A percentile compares a stretch with the other conserved stretches of the same genome.
phyloP scores from a whole-genome alignment of 1,140 invertebrate genomes.

The Penaeus japonicus region DNA sequence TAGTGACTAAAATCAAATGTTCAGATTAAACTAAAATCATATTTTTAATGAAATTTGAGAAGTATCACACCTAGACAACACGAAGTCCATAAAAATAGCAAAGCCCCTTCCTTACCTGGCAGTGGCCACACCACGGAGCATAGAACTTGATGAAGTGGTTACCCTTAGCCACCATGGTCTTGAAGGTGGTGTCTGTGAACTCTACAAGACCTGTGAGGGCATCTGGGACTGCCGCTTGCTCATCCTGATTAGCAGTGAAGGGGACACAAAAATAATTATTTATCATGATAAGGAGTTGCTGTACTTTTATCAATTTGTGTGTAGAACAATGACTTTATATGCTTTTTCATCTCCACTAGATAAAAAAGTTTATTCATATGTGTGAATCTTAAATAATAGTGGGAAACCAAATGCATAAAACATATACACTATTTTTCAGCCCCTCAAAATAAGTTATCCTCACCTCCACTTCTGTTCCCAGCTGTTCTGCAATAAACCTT shows the following conservation, averaged over 20 bases:
- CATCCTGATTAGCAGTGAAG: slow-evolving; percentile 21
- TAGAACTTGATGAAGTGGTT: slow-evolving; percentile 86
- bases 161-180: slow-evolving; percentile 72
- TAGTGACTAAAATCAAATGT: no score
- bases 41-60: neutral
- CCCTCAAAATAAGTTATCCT: neutral
- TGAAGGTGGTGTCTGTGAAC: slow-evolving; percentile 77
- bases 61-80: neutral
- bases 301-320: no score
- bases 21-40: no score
- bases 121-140: slow-evolving; percentile 86
- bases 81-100: neutral
- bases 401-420: neutral
- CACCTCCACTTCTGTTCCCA: slow-evolving; percentile 66
- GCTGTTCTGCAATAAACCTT: slow-evolving; percentile 77
- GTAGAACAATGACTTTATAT: neutral
- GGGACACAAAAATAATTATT: neutral
- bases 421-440: neutral
- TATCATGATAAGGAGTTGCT: neutral
- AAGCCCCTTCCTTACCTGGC: slow-evolving; percentile 68
- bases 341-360: neutral
- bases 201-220: slow-evolving; percentile 70
- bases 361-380: no score
- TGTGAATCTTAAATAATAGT: no score
- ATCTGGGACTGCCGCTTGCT: slow-evolving; percentile 61